Base-by-base conservation (phyloP, 2,797 vertebrate species). In the Periparus ater region DNA sequence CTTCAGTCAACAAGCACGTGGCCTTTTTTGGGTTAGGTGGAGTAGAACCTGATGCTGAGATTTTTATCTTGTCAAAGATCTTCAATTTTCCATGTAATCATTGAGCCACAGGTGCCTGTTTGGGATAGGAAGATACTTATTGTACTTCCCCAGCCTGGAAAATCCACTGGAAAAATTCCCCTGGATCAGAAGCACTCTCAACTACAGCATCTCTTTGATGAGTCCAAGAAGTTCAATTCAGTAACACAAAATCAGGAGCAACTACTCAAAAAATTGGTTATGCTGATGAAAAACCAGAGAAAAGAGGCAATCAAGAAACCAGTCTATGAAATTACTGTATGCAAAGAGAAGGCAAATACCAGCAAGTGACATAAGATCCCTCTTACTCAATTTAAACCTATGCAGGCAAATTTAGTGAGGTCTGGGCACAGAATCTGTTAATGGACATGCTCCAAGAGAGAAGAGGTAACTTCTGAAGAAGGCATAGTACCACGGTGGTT, bases 381-480 rank as follows among this genome's bases (percentile, higher is more conserved):
- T 25, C 6, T 53, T 27, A 14, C 2, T 81, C 44, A 53, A 4
- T 58, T 83, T 53, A 60, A 53, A 50, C 5, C 7, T 14, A 4
- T 12, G 20, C 13, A 63, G 74, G 25, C 29, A 44, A 30, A 73
- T 66, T 29, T 58, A 27, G 4, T 4, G 19, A 80, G 8, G 13
- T 58, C 21, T 20, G 30, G 11, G 25, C 26, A 53, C 38, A 55
- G 25, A 34, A 18, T 27, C 58, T 76, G 32, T 20, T 20, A 30
- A 34, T 1, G 0, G 40, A 67, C 0, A 0, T 14, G 6, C 11
- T 80, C 7, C 11, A 40, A 75, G 11, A 42, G 10, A 54, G 42
- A 44, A 36, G 17, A 34, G 4, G 4, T 20, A 27, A 36, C 9
- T 92, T 70, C 30, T 3, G 0, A 74, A 77, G 17, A 63, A 22